These are phyloP conservation scores for Invenusta paracnida DNA, from an alignment of 2,888 invertebrate genomes.

Conservation along the genomic window DNA sequence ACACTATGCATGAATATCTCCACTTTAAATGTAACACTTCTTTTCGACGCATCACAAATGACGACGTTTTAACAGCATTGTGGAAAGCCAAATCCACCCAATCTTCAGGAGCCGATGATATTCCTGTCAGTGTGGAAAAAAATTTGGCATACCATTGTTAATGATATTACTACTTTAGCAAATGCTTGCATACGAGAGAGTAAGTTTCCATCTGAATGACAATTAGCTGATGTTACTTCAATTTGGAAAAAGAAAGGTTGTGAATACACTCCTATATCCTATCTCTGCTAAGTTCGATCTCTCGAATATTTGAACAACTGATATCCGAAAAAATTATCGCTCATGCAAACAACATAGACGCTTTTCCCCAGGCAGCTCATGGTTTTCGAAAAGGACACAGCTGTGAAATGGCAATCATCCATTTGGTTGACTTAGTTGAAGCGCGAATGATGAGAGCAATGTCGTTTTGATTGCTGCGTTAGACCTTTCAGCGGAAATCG, in stretches of 20 bases:
- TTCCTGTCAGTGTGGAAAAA: slow-evolving; percentile 19
- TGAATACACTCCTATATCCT: slow-evolving; percentile 5
- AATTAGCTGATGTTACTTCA: slow-evolving; percentile 3
- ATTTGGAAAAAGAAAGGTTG: slow-evolving; percentile 29
- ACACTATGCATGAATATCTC: slow-evolving; percentile 21
- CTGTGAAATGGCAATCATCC: slow-evolving; percentile 8
- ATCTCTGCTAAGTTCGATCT: slow-evolving; percentile 19
- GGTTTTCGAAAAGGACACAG: slow-evolving; percentile 18
- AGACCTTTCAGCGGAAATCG: neutral
- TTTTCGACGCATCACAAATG: neutral
- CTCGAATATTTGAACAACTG: slow-evolving; percentile 13
- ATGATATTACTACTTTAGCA: slow-evolving; percentile 16
- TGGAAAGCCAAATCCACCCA: slow-evolving; percentile 12
- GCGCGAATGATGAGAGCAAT: neutral
- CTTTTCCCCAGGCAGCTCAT: slow-evolving; percentile 19
- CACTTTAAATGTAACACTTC: slow-evolving; percentile 21
- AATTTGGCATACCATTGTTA: neutral
- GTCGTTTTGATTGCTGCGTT: neutral
- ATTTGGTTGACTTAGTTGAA: neutral
- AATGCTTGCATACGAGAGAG: slow-evolving; percentile 1
- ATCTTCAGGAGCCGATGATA: slow-evolving; percentile 9
- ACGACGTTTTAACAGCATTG: neutral
- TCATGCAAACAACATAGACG: slow-evolving; percentile 23
- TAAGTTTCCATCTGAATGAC: slow-evolving; percentile 3
- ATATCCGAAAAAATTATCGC: neutral